Base-by-base conservation (phyloP, 1,140 invertebrate genomes). In the Drosophila sturtevanti region DNA sequence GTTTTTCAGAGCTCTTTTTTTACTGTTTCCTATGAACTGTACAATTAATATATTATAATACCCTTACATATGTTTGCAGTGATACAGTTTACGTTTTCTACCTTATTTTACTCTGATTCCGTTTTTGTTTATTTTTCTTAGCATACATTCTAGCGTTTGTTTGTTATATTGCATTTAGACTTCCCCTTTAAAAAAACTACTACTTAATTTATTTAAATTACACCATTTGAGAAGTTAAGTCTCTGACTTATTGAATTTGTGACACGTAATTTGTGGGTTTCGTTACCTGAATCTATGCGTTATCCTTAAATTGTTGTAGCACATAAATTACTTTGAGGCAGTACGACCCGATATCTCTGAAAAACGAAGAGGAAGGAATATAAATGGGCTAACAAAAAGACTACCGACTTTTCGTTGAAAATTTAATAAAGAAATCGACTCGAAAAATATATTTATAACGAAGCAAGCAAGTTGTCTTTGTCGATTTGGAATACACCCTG, bases 181-280 rank as follows among this genome's bases (percentile, higher is more conserved):
- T 24, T 24, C 4, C 4, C 24, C 4, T 24, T 31, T 31, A 31
- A 31, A 31, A 38, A 14, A 14, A 38, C 37, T 14, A 4, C 4
- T 14, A n/a, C n/a, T n/a, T n/a, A n/a, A n/a, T n/a, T n/a, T n/a
- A n/a, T n/a, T n/a, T n/a, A 1, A 41, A 41, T 6, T 41, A 41
- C 70, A 52, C 35, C 61, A 65, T 22, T 41, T 55, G 63, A 54
- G 58, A 16, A 38, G 37, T 56, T 51, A 16, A 21, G n/a, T 9
- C 35, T 60, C 18, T 9, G 14, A 14, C 12, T 9, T 59, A 75
- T 75, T 75, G 72, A 75, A 62, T 75, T 75, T 75, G 64, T 68
- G 72, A 68, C 64, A 55, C 48, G 48, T 27, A 3, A 34, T 38
- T 58, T 10, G 55, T 56, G 22, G 14, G 24, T 44, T 34, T 74